Evolutionary conservation across 2,888 invertebrate species (phyloP), one percentile per base, ranked within the genome.

Genomic region (Platycheirus rosarum): DNA sequence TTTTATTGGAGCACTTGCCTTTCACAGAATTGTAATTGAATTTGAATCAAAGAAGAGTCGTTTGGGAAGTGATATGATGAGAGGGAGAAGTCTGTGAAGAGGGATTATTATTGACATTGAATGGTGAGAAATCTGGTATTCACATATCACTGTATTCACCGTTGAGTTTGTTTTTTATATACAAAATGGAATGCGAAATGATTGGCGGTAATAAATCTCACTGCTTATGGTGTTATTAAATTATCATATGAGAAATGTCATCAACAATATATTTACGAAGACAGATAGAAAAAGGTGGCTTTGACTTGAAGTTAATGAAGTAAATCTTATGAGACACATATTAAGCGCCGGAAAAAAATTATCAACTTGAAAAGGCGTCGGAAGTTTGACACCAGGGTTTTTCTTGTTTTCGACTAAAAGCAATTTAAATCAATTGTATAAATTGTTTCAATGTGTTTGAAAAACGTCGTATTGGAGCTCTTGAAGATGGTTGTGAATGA

Each of bases 21-120:
- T 79, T 74, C 42, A 49, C 48, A 63, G 46, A 75, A 75, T 75
- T 65, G 75, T 80, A 65, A 80, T 80, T 80, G 69, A 75, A 75
- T 80, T 80, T 80, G 75, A 75, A 80, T 75, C 75, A 80, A 74
- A 74, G 48, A 57, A 63, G 20, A 53, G 48, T 65, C 68, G 42
- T 48, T 53, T 44, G 35, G 44, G 46, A 46, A 57, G 51, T 46
- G 40, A 29, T 40, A 44, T 60, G 46, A 46, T 18, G 40, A 42
- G 18, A 48, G 26, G n/a, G n/a, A 18, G 55, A 48, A 49, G 55
- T 46, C 57, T 57, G 23, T 55, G 55, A 32, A 32, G 48, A 26
- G 49, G 40, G 26, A 68, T 51, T 49, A 46, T 60, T 66, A 71
- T 66, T 71, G 66, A 68, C 66, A 46, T 53, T 78, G 51, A 40